Conservation (phyloP, 2,888 invertebrate genomes). For the Beris morrisii region DNA sequence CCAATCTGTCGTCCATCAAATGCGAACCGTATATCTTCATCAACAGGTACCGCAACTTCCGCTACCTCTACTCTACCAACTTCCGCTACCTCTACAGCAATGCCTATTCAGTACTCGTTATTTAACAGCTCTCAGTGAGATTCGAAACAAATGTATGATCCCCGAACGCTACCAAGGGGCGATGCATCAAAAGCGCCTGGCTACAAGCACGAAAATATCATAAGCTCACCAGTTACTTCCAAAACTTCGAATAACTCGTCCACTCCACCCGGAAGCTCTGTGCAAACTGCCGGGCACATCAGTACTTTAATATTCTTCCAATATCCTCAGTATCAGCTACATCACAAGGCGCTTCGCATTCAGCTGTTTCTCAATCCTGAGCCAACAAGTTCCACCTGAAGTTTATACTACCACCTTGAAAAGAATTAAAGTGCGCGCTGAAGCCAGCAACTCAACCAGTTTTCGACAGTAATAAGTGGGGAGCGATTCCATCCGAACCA, state of each 20-base stretch:
- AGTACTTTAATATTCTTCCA: conserved; percentile 43
- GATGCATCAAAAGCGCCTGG: conserved; percentile 91
- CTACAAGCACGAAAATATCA: conserved; percentile 74
- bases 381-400: conserved; percentile 39
- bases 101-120: conserved; percentile 70
- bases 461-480: no score
- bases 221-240: conserved; percentile 75
- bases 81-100: conserved; percentile 26
- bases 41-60: conserved; percentile 17
- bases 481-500: no score
- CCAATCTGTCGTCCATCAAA: conserved; percentile 53
- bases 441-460: conserved; percentile 38
- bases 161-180: conserved; percentile 61
- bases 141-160: conserved; percentile 55
- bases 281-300: conserved; percentile 38
- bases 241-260: conserved; percentile 62
- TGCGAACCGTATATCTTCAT: conserved; percentile 39
- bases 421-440: conserved; percentile 40
- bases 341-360: conserved; percentile 37
- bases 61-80: conserved; percentile 39
- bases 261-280: conserved; percentile 57
- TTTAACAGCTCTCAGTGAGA: conserved; percentile 73
- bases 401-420: conserved; percentile 40
- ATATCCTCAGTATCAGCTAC: conserved; percentile 39
- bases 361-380: conserved; percentile 13